phyloP scores from a whole-genome alignment of 2,113 vertebrate genomes.

The Sorex fumeus region DNA sequence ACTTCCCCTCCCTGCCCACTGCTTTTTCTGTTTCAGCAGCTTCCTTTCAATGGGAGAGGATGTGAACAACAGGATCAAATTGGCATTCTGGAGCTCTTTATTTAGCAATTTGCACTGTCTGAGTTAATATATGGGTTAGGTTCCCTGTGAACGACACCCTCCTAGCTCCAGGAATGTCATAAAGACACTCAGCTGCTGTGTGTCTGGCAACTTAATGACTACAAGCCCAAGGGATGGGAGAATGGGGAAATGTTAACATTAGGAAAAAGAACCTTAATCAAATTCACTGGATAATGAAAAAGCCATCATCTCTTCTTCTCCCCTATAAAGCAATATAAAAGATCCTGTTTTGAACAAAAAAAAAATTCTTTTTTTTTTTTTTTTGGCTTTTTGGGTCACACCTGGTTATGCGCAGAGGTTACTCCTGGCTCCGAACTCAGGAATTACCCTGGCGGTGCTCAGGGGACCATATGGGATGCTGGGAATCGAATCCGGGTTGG shows the following conservation, averaged over 20 bases:
- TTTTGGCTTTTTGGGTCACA: too few relatives aligned
- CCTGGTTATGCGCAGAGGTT: too few relatives aligned
- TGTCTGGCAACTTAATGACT: conserved; percentile 71
- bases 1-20: not conserved
- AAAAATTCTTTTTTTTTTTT: too few relatives aligned
- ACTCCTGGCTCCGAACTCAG: too few relatives aligned
- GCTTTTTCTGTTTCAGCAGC: conserved; percentile 47
- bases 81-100: conserved; percentile 64
- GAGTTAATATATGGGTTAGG: conserved; percentile 66
- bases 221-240: conserved; percentile 42
- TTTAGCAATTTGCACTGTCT: conserved; percentile 75
- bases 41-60: conserved; percentile 26
- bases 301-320: not conserved
- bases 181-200: conserved; percentile 56
- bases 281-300: conserved; percentile 55
- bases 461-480: too few relatives aligned
- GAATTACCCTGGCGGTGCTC: too few relatives aligned
- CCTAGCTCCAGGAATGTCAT: conserved; percentile 61
- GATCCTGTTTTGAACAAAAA: conserved; percentile 31
- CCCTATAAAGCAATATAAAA: not conserved
- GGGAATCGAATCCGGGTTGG: too few relatives aligned
- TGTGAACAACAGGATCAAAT: conserved; percentile 61
- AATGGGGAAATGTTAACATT: conserved; percentile 53
- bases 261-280: conserved; percentile 52
- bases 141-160: conserved; percentile 57